These are phyloP conservation scores for Drosophila basisetae DNA, from an alignment of 2,888 invertebrate genomes.

Conservation along the genomic window DNA sequence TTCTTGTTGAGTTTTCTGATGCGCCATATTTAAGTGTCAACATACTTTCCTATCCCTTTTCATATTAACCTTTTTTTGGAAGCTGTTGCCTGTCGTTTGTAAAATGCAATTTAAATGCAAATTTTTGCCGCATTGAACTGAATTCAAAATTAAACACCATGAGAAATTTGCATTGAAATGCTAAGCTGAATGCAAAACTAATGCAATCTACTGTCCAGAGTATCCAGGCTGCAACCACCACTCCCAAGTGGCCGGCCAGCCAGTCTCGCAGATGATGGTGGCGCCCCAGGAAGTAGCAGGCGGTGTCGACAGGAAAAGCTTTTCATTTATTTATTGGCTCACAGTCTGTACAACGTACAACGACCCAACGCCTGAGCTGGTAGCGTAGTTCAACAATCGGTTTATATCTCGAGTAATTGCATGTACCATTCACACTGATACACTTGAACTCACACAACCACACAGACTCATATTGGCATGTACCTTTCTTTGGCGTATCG, in stretches of 20 bases:
- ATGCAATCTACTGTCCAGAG: constrained; percentile 54
- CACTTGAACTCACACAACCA: constrained; percentile 1
- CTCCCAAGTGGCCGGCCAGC: constrained; percentile 36
- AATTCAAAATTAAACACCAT: constrained; percentile 71
- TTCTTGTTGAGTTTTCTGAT: constrained; percentile 31
- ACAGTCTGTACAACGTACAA: constrained; percentile 31
- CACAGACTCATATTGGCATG: constrained; percentile 33
- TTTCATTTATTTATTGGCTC: constrained; percentile 72
- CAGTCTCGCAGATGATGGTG: constrained; percentile 17
- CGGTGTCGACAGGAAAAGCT: constrained; percentile 54
- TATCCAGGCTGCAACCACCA: constrained; percentile 33
- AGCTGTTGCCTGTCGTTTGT: constrained; percentile 11
- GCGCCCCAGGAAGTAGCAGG: constrained; percentile 53
- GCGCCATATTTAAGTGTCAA: constrained; percentile 29
- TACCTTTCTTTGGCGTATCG: constrained; percentile 87
- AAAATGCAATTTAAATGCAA: constrained; percentile 76
- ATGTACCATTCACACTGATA: constrained; percentile 6
- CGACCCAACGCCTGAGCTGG: constrained; percentile 29
- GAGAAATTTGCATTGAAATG: constrained; percentile 71
- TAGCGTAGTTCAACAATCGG: constrained; percentile 32
- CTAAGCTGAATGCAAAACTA: constrained; percentile 66
- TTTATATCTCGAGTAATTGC: constrained; percentile 38
- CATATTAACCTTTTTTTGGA: neutral
- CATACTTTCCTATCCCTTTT: neutral
- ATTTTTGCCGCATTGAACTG: constrained; percentile 63